A percentile compares a stretch with the other conserved stretches of the same genome.
Evolutionary conservation across 1,140 invertebrate species (phyloP).

Genomic region (Phenacoccus solenopsis): DNA sequence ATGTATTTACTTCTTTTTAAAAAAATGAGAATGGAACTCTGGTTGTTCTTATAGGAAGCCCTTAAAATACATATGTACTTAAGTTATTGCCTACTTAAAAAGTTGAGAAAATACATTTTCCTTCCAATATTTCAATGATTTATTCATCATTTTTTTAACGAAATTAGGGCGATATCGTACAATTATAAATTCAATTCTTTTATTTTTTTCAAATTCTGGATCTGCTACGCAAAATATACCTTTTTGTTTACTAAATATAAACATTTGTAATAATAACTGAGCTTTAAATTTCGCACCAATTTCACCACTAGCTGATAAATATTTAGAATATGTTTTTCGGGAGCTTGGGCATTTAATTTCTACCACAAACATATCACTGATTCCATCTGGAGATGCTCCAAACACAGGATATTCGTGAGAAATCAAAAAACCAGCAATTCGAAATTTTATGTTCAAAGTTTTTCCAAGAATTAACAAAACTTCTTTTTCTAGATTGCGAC

Average conservation of each 20-base stretch:
- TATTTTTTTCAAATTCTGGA: constrained; percentile 27
- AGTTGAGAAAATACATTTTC: neutral
- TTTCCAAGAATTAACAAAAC: constrained; percentile 7
- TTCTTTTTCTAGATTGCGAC: neutral
- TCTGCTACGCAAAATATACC: constrained; percentile 31
- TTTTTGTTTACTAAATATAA: constrained; percentile 32
- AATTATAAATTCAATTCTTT: constrained; percentile 25
- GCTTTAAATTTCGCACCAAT: constrained; percentile 35
- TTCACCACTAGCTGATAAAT: constrained; percentile 28
- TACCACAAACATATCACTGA: constrained; percentile 35
- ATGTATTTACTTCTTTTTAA: too few relatives aligned
- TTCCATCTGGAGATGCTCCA: constrained; percentile 36
- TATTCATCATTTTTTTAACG: neutral
- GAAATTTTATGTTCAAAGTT: constrained; percentile 17
- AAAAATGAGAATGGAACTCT: too few relatives aligned
- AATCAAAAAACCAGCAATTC: constrained; percentile 25
- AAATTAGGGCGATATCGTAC: constrained; percentile 15
- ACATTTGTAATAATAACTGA: constrained; percentile 40
- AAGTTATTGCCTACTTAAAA: too few relatives aligned
- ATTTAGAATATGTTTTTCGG: constrained; percentile 34
- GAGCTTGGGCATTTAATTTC: constrained; percentile 37
- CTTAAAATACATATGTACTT: too few relatives aligned
- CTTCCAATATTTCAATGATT: neutral
- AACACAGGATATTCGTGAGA: constrained; percentile 26
- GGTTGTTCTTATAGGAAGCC: too few relatives aligned